A percentile compares a stretch with the other conserved stretches of the same genome.
Evolutionary conservation across 1,140 invertebrate genomes (phyloP).

Genomic region (Diorhabda carinulata): DNA sequence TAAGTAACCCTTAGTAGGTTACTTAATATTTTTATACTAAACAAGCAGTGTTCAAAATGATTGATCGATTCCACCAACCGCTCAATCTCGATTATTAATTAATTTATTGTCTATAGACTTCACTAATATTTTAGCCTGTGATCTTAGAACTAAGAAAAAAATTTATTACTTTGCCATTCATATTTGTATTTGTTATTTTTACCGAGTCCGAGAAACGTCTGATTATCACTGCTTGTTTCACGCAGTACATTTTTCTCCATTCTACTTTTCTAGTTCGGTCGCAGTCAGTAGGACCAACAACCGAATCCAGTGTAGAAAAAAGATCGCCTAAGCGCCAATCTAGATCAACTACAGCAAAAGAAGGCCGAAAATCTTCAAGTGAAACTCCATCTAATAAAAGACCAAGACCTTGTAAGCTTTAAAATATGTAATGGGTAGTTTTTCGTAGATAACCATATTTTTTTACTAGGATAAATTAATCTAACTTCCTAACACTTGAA

Average conservation of each 20-base stretch:
- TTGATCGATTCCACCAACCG: background rate
- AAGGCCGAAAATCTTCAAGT: slow-evolving; percentile 45
- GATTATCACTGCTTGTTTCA: background rate
- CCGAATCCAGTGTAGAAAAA: slow-evolving; percentile 54
- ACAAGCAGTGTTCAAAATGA: background rate
- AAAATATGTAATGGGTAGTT: background rate
- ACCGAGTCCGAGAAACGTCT: background rate
- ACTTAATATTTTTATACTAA: background rate
- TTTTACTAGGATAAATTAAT: no score
- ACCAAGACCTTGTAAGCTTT: slow-evolving; percentile 59
- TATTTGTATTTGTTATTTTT: no score
- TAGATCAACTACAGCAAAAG: slow-evolving; percentile 56
- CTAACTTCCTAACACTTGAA: no score
- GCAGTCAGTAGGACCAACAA: slow-evolving; percentile 63
- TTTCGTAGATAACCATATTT: no score
- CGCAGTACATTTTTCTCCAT: background rate
- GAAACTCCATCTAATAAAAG: slow-evolving; percentile 53
- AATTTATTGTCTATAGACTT: background rate
- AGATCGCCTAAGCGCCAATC: slow-evolving; percentile 71
- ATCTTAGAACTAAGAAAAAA: no score
- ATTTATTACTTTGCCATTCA: no score
- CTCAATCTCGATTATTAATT: slow-evolving; percentile 1
- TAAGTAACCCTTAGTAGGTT: slow-evolving; percentile 20
- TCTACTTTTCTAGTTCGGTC: slow-evolving; percentile 55
- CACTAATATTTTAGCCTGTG: no score